Percentiles rank a stretch among this genome's conserved stretches.
Conservation (phyloP, 2,888 invertebrate species). For the Frankliniella intonsa region DNA sequence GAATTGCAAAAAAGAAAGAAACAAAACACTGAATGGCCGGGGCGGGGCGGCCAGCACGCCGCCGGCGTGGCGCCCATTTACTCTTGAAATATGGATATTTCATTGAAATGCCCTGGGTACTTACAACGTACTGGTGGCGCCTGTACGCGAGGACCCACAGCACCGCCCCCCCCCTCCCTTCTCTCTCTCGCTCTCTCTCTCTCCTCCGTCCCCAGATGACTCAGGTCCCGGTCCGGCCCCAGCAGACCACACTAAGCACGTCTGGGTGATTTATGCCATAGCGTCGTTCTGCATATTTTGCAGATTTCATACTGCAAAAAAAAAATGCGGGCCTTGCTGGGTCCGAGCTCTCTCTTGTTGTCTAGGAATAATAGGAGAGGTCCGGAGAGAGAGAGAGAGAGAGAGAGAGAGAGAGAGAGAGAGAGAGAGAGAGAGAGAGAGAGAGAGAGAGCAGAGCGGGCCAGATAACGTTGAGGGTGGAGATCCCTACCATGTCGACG, state of each 20-base stretch:
- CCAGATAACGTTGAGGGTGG: constrained; percentile 27
- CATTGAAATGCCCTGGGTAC: neutral
- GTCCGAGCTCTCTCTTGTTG: neutral
- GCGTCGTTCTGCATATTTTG: neutral
- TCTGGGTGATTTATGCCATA: neutral
- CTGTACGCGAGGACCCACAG: too few species aligned
- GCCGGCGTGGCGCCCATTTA: neutral
- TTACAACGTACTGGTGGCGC: too few species aligned
- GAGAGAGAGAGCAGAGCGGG: constrained; percentile 28
- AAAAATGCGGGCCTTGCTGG: neutral
- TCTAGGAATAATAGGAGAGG: neutral
- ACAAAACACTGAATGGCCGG: neutral
- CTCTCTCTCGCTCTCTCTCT: neutral
- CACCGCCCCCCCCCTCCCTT: neutral
- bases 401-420: constrained; percentile 28
- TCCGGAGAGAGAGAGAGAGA: neutral
- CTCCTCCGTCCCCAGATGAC: neutral
- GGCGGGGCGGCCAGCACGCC: neutral
- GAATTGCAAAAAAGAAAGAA: neutral
- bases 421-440: constrained; percentile 33
- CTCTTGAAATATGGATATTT: constrained; percentile 2
- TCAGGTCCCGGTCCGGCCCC: neutral
- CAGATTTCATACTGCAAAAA: neutral
- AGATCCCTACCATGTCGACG: constrained; percentile 32
- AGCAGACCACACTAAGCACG: neutral